Conservation (phyloP, 2,888 invertebrate genomes). For the Vandiemenella viatica region DNA sequence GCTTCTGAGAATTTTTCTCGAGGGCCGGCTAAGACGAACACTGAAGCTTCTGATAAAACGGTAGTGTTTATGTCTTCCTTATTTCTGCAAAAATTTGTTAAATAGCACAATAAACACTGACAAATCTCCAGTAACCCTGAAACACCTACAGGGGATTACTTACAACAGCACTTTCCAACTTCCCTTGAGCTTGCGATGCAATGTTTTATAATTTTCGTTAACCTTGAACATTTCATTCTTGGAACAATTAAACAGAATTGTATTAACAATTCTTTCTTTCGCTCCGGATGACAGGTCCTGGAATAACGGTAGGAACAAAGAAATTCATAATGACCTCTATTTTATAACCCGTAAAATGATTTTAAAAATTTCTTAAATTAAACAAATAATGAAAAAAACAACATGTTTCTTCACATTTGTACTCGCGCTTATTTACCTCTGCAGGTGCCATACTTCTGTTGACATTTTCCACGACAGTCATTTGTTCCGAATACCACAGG, state of each 20-base stretch:
- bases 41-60: constrained; percentile 49
- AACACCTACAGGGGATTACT: constrained; percentile 27
- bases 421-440: no score
- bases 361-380: no score
- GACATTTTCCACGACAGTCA: no score
- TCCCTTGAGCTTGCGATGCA: constrained; percentile 76
- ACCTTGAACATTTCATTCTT: constrained; percentile 82
- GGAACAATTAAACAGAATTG: constrained; percentile 71
- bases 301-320: no score
- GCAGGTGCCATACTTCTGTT: no score
- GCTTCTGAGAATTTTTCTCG: constrained; percentile 78
- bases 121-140: background rate
- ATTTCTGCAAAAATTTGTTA: constrained; percentile 43
- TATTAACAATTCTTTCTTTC: constrained; percentile 15
- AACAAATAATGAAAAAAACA: no score
- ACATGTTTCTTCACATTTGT: no score
- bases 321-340: no score
- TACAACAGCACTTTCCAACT: constrained; percentile 77
- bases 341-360: no score
- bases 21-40: constrained; percentile 76
- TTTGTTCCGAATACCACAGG: no score
- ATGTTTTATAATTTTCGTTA: constrained; percentile 71
- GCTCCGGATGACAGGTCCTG: background rate
- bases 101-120: background rate
- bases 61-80: constrained; percentile 64